Percentiles rank a stretch among this genome's conserved stretches.
phyloP scores from a whole-genome alignment of 2,797 vertebrate genomes.

The Mormyrops attenuatus region DNA sequence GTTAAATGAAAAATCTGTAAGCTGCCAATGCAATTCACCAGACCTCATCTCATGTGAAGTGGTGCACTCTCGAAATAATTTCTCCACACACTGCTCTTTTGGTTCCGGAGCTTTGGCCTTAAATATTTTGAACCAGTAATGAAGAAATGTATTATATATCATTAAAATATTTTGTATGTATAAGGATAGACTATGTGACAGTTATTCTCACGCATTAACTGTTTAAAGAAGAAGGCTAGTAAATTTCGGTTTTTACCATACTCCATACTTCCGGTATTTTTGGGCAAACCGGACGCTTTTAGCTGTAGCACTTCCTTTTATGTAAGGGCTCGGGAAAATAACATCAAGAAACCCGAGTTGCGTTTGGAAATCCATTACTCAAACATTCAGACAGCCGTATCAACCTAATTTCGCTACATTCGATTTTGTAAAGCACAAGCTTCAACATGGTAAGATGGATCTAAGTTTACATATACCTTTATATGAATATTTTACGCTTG shows the following conservation, averaged over 20 bases:
- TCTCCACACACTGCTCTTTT: not conserved
- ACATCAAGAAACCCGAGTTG: conserved; percentile 49
- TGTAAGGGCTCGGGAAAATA: conserved; percentile 52
- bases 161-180: not conserved
- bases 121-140: not conserved
- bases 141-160: not conserved
- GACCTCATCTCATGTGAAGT: not conserved
- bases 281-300: conserved; percentile 25
- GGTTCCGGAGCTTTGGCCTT: not conserved
- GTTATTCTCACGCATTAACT: not conserved
- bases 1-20: not conserved
- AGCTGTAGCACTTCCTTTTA: conserved; percentile 54
- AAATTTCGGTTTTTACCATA: not conserved
- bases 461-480: not conserved
- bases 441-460: conserved; percentile 60
- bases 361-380: not conserved
- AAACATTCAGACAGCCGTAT: not conserved
- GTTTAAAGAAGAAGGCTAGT: not conserved
- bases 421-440: conserved; percentile 21
- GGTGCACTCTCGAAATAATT: not conserved
- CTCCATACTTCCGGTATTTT: not conserved
- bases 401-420: not conserved
- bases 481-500: not conserved
- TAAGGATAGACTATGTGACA: not conserved
- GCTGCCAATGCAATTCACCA: not conserved